A percentile compares a stretch with the other conserved stretches of the same genome.
These are phyloP conservation scores for Philaethria dido DNA, from an alignment of 2,888 invertebrate species.

Conservation along the genomic window DNA sequence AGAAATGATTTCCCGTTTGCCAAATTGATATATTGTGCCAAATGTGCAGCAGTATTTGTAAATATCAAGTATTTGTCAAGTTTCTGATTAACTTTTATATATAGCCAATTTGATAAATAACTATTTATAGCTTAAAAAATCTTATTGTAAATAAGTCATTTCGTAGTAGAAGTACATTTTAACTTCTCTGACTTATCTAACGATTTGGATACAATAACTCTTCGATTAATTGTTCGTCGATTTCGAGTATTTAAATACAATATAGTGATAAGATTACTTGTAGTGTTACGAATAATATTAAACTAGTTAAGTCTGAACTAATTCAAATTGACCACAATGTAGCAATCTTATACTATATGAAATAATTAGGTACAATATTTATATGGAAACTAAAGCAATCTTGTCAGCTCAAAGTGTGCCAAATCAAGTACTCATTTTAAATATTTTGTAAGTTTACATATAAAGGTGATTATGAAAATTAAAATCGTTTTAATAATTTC, in stretches of 20 bases:
- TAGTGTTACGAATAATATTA: conserved; percentile 30
- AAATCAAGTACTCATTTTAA: conserved; percentile 61
- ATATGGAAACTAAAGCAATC: conserved; percentile 46
- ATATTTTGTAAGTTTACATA: conserved; percentile 74
- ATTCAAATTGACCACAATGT: conserved; percentile 43
- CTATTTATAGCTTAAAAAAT: conserved; percentile 29
- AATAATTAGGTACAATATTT: conserved; percentile 31
- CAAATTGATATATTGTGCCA: conserved; percentile 33
- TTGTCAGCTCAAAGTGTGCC: conserved; percentile 63
- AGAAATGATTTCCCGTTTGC: conserved; percentile 34
- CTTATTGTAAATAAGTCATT: conserved; percentile 39
- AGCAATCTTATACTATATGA: conserved; percentile 28
- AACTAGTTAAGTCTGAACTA: conserved; percentile 31
- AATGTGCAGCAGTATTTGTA: conserved; percentile 35
- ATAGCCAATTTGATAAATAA: conserved; percentile 40
- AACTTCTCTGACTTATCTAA: conserved; percentile 20
- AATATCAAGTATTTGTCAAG: conserved; percentile 32
- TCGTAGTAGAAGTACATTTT: conserved; percentile 28
- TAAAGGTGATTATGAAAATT: conserved; percentile 66
- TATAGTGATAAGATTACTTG: conserved; percentile 27
- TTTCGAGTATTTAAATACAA: conserved; percentile 34
- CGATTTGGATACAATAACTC: conserved; percentile 20
- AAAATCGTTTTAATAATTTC: conserved; percentile 66
- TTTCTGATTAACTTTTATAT: conserved; percentile 40
- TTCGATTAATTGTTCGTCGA: conserved; percentile 32